Evolutionary conservation across 2,113 vertebrate species (phyloP), one percentile per base, ranked within the genome.

Genomic region (Aptenodytes patagonicus): DNA sequence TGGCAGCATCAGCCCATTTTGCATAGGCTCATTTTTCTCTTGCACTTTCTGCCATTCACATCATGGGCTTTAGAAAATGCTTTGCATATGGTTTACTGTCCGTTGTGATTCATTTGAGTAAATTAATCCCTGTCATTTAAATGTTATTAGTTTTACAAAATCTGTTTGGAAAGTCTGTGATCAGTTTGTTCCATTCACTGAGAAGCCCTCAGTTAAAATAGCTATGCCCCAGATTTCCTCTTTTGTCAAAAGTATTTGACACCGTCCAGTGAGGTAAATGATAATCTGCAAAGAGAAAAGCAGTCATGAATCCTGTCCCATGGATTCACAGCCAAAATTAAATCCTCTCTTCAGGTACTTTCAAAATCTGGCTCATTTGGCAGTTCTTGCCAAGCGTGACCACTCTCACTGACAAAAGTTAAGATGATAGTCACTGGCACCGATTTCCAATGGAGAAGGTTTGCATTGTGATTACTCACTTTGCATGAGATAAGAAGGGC

Each of bases 1-100:
- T 84, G 97, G 92, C 78, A 89, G 75, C 81, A 97, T 88, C 77
- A 75, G 60, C 36, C 38, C 66, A 57, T 55, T 97, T 97, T 95
- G 57, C 86, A 89, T 96, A 61, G 72, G 32, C 29, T 91, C 25
- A 0, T 77, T 97, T 95, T 89, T 44, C 47, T 83, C 47, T 29
- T 0, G 0, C 31, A 14, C 21, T 90, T 95, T 89, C 70, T 76
- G 38, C 49, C 4, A 2, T 71, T 82, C 64, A 68, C 4, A 34
- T 64, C 4, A 31, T 21, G 42, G 8, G 7, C 28, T 85, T 96
- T 61, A 66, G 44, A 77, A 70, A 97, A 86, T 22, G 55, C 18
- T 97, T 97, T 97, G 64, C 26, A 2, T 96, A 42, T 64, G 93
- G n/a, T 87, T 94, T 79, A 11, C 62, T 87, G 29, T 80, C 79